Evolutionary conservation across 2,888 invertebrate genomes (phyloP), one percentile per base, ranked within the genome.

Genomic region (Brenthis ino): DNA sequence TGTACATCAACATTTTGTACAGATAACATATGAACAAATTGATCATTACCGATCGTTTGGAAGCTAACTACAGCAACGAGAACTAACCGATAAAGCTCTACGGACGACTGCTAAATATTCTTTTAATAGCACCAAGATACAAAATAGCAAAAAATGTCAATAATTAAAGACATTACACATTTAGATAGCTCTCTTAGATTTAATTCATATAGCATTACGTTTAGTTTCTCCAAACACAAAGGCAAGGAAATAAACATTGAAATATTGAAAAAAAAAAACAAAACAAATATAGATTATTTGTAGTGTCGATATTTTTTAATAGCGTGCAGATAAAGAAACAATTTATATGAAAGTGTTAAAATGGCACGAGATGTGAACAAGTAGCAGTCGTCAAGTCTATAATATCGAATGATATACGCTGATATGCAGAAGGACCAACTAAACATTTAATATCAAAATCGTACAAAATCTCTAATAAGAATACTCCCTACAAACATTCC

Each of bases 361-460:
- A 24, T 33, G 51, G n/a, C 33, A 50, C 16, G 43, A 47, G 5
- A 14, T 53, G 53, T 50, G 56, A 60, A 65, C 67, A 61, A 67
- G 24, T 57, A 67, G 57, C 48, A 61, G 57, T 53, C 56, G 61
- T 20, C 33, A 12, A 20, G 43, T 28, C 16, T 24, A 67, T 80
- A 81, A 82, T 80, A 82, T 81, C 81, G 77, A 77, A 70, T 80
- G 82, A 86, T 83, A 85, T 81, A 81, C 68, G 75, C 75, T 85
- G 87, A 88, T 88, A 88, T 88, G 88, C 84, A 82, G 16, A 51
- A 33, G 50, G 33, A 51, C 67, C 50, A 60, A 60, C 58, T 48
- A 24, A 60, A 71, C 67, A 55, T 73, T 77, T 83, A 83, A 82
- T 86, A 86, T 86, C 83, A 85, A 86, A 86, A 83, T 80, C 79